These are phyloP conservation scores for Metallyticus violacea DNA, from an alignment of 2,888 invertebrate genomes.

Conservation along the genomic window DNA sequence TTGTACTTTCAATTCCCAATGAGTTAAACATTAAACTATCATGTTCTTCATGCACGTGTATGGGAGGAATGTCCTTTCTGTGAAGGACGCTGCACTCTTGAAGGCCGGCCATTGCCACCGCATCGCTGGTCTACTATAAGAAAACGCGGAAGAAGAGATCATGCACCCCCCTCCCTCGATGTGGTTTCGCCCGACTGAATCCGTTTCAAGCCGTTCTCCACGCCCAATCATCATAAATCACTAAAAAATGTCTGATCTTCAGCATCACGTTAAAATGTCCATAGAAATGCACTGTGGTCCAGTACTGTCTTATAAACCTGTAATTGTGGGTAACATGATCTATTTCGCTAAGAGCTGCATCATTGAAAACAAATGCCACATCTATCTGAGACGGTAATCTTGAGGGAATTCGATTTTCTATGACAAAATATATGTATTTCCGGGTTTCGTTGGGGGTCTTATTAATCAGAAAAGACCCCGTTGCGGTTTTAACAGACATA, in stretches of 20 bases:
- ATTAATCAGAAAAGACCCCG: too few relatives aligned
- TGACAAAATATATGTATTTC: background rate
- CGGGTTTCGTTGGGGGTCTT: background rate
- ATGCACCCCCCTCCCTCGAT: too few relatives aligned
- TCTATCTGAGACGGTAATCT: background rate
- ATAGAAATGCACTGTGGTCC: too few relatives aligned
- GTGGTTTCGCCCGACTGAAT: background rate
- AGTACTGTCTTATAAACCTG: background rate
- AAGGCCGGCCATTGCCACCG: background rate
- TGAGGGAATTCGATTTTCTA: too few relatives aligned
- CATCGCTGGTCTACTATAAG: background rate
- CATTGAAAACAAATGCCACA: background rate
- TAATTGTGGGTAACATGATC: background rate
- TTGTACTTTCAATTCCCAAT: too few relatives aligned
- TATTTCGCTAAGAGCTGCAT: background rate
- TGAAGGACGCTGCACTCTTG: slow-evolving; percentile 12
- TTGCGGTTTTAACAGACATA: too few relatives aligned
- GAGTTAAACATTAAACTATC: too few relatives aligned
- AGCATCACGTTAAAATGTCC: background rate
- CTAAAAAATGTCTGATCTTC: background rate
- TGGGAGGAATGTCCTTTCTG: background rate
- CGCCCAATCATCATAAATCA: background rate
- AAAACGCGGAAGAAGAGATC: slow-evolving; percentile 2
- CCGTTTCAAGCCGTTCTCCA: background rate
- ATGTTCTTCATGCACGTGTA: too few relatives aligned